Conservation (phyloP, 2,113 vertebrate species). For the Hipposideros armiger region DNA sequence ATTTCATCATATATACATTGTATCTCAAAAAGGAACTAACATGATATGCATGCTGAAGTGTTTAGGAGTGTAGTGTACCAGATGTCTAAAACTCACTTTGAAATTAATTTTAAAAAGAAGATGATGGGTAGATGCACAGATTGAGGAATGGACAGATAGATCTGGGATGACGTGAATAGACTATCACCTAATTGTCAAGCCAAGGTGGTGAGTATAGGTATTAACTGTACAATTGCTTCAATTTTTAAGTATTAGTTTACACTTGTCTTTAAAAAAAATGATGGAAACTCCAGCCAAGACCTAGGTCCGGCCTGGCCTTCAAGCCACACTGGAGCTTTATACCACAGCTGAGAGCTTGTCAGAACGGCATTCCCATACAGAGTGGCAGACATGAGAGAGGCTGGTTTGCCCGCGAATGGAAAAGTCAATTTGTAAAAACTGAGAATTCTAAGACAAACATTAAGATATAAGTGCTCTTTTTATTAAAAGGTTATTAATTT, state of each 20-base stretch:
- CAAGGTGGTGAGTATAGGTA: not conserved
- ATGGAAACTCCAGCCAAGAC: not conserved
- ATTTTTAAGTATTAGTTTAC: not conserved
- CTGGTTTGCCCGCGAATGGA: not conserved
- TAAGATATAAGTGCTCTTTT: not conserved
- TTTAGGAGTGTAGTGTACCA: not conserved
- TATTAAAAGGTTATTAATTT: not conserved
- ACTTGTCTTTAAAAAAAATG: not conserved
- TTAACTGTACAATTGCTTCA: not conserved
- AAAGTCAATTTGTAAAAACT: not conserved
- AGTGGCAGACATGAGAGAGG: not conserved
- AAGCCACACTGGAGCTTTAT: not conserved
- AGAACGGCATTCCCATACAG: not conserved
- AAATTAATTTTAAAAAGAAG: not conserved
- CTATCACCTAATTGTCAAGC: not conserved
- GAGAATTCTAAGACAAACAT: not conserved
- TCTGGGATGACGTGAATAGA: not conserved
- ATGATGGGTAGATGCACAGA: not conserved
- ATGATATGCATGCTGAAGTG: not conserved
- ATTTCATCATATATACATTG: not conserved
- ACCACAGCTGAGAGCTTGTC: not conserved
- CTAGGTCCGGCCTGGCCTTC: not conserved
- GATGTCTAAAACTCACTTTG: not conserved
- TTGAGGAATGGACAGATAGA: not conserved
- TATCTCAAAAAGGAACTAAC: not conserved